Evolutionary conservation across 2,888 invertebrate genomes (phyloP), one percentile per base, ranked within the genome.

Genomic region (Platycheirus albimanus): DNA sequence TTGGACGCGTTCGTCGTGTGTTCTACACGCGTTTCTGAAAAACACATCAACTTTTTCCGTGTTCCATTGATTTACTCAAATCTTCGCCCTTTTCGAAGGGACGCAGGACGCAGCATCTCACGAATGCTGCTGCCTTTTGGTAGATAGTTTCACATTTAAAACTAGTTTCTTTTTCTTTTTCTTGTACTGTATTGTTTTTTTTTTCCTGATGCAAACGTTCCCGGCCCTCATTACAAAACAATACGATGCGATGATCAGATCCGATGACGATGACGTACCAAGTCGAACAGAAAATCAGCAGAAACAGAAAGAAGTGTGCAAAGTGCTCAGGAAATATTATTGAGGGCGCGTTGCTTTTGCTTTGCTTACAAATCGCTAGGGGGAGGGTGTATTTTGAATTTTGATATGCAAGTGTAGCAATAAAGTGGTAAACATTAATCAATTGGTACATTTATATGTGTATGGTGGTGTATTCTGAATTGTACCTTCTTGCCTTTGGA

Each of bases 211-310:
- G 38, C 15, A 41, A 13, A 49, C 49, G 56, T 69, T 70, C 51
- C 66, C 45, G n/a, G n/a, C n/a, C n/a, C n/a, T 36, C 19, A 54
- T 67, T 33, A 30, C 41, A 33, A 36, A 49, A 58, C 24, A 69
- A 51, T 17, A 41, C 58, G 28, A 64, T 71, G 19, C 24, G 41
- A 74, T 64, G 28, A 64, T 71, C 28, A 33, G 41, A 74, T 64
- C 63, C 36, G 20, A 75, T 80, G 80, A 80, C 36, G 20, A 75
- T 80, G 80, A 80, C 80, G 80, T 75, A 70, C 70, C 36, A 28
- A 15, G 43, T 49, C 19, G 76, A 81, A 81, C 81, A 81, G 81
- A 81, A 66, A 71, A 47, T 61, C 81, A 81, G 81, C 33, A 81
- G 61, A 45, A 76, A 15, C 28, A 81, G 71, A 52, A 71, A 81